Base-by-base conservation (phyloP, 2,797 vertebrate species). In the Macrochelys suwanniensis region DNA sequence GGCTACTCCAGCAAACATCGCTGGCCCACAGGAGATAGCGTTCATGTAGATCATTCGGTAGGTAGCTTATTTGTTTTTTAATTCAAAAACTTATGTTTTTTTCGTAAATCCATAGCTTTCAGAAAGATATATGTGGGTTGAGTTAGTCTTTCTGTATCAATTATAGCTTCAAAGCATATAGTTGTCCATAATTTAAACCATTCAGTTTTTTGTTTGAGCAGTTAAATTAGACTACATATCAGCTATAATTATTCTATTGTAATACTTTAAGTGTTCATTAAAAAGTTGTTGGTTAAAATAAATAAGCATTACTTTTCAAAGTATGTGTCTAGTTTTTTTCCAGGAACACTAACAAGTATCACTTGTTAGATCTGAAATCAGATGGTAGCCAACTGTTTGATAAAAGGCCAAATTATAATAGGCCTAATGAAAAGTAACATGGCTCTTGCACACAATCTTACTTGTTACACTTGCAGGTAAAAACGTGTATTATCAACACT, bases 11-110 rank as follows among this genome's bases (percentile, higher is more conserved):
- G 97, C 92, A 98, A 98, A 85, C 98, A 98, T 81, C 91, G 93
- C 65, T 98, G 98, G 98, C 98, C 98, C 37, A 97, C 98, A 96
- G 98, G 98, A 79, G 98, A 98, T 93, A 97, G 97, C 8, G 94
- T 97, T 97, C 97, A 94, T 85, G 31, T 97, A 85, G 97, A 98
- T 95, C 89, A 97, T 68, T 80, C 7, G 96, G 98, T 98, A 97
- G 65, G 82, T 91, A 0, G 0, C 2, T 25, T 28, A 6, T 82
- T 85, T 82, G 37, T 31, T 1, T 95, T 93, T 82, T 84, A 7
- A 12, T 50, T 85, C 47, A 26, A 81, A 49, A 45, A 31, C 5
- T 80, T 37, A 3, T 50, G 11, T n/a, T 92, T 80, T 54, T 53
- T 12, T 90, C 33, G 92, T 84, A 28, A 80, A 80, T 77, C 5